Evolutionary conservation across 2,113 vertebrate species (phyloP), one percentile per base, ranked within the genome.

Genomic region (Microcebus lehilahytsara): DNA sequence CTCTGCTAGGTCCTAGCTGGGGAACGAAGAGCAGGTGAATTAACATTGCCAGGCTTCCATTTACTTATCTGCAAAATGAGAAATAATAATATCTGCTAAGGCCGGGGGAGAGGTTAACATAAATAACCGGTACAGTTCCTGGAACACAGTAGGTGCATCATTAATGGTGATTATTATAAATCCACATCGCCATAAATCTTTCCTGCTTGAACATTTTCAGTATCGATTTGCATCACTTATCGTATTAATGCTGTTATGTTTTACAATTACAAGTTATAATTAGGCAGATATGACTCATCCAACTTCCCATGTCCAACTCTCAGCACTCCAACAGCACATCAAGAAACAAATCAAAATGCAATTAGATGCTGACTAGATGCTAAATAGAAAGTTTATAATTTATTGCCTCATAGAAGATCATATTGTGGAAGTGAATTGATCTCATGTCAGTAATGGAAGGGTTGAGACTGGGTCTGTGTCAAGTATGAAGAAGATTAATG

Each of bases 331-430:
- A 86, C 83, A 49, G 32, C 93, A 49, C 74, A 92, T 58, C 90
- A 94, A 96, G 96, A 97, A 97, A 98, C 97, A 97, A 98, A 98
- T 98, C 97, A 96, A 96, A 97, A 98, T 96, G 95, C 90, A 96
- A 78, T 96, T 98, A 96, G 96, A 97, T 84, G 51, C 80, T 58
- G 89, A 81, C 95, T 80, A 37, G 86, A 96, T 96, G 79, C 97
- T 97, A 91, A 96, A 60, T 89, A 96, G 84, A 40, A 56, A 90
- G 93, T 98, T 96, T 58, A 86, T 92, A 75, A 96, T 92, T 93
- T 96, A 97, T 93, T 97, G 62, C 95, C 97, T 97, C 95, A 37
- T n/a, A 79, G 81, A 89, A 94, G 91, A 95, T 96, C 95, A 81
- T 90, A 92, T 74, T 88, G 53, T 94, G 93, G 49, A 53, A 69